These are phyloP conservation scores for Pungitius pungitius DNA, from an alignment of 2,113 vertebrate species.

Conservation along the genomic window DNA sequence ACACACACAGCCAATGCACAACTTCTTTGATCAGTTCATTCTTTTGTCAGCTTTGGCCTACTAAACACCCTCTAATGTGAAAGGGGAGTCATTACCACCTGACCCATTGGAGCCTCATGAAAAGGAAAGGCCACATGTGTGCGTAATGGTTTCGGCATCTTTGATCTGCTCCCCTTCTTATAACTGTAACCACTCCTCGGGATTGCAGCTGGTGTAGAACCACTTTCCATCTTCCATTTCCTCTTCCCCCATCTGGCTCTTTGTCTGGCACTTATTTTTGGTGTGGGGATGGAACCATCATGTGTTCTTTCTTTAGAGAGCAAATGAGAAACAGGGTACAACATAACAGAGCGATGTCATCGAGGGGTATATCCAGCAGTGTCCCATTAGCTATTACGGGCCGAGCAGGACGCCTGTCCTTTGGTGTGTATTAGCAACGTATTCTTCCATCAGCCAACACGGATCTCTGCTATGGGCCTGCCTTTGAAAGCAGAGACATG, in stretches of 20 bases:
- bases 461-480: constrained; percentile 11
- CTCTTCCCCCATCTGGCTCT: constrained; percentile 66
- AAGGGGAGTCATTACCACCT: constrained; percentile 66
- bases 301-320: constrained; percentile 54
- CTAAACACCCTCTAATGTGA: constrained; percentile 64
- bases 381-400: constrained; percentile 51
- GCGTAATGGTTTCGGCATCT: constrained; percentile 64
- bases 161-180: constrained; percentile 67
- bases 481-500: constrained; percentile 32
- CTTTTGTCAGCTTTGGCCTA: constrained; percentile 58
- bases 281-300: constrained; percentile 51
- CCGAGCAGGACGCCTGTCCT: constrained; percentile 28
- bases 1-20: constrained; percentile 27
- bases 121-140: constrained; percentile 66
- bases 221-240: constrained; percentile 68
- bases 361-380: constrained; percentile 45
- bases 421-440: constrained; percentile 37
- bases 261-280: constrained; percentile 67
- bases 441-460: constrained; percentile 2
- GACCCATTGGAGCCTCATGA: constrained; percentile 59
- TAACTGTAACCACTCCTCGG: constrained; percentile 75
- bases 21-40: constrained; percentile 60
- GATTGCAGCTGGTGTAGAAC: constrained; percentile 72
- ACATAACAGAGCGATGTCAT: constrained; percentile 67
- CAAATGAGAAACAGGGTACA: constrained; percentile 43